Evolutionary conservation across 2,888 invertebrate genomes (phyloP).

Genomic region (Caenorhabditis parvicauda): DNA sequence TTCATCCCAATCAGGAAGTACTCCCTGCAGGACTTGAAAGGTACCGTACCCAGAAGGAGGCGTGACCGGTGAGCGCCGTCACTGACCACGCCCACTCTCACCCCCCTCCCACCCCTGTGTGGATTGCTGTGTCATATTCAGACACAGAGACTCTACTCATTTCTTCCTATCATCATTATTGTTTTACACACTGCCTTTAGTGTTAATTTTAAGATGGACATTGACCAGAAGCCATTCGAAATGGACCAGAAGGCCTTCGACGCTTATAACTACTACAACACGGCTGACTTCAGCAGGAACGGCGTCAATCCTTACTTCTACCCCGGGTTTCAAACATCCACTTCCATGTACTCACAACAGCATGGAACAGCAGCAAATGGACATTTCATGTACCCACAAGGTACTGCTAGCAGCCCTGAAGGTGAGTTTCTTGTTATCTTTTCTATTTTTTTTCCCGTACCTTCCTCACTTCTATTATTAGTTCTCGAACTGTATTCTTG

Average conservation of each 20-base stretch:
- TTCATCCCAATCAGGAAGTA: neutral
- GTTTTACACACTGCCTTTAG: neutral
- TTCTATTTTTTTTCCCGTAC: neutral
- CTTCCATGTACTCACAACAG: too few relatives aligned
- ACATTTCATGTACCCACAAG: slow-evolving; percentile 16
- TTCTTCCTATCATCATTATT: slow-evolving; percentile 10
- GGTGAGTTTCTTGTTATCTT: too few relatives aligned
- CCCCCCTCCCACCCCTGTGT: too few relatives aligned
- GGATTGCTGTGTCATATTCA: neutral
- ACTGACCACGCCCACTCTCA: slow-evolving; percentile 5
- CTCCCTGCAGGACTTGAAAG: slow-evolving; percentile 2
- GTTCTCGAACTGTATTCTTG: neutral
- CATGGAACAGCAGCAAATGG: slow-evolving; percentile 3
- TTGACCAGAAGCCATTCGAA: slow-evolving; percentile 24
- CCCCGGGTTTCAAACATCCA: slow-evolving; percentile 6
- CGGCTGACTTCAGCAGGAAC: slow-evolving; percentile 4
- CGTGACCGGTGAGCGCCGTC: too few relatives aligned
- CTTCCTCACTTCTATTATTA: neutral
- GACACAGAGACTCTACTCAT: too few relatives aligned
- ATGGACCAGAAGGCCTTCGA: too few relatives aligned
- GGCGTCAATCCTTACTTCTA: slow-evolving; percentile 15
- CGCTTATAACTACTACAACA: slow-evolving; percentile 3
- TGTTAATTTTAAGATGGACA: slow-evolving; percentile 6
- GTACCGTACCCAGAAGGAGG: too few relatives aligned
- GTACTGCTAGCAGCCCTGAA: slow-evolving; percentile 28